A percentile compares a stretch with the other conserved stretches of the same genome.
These are phyloP conservation scores for Trissolcus brochymenae DNA, from an alignment of 2,888 invertebrate species.

Conservation along the genomic window DNA sequence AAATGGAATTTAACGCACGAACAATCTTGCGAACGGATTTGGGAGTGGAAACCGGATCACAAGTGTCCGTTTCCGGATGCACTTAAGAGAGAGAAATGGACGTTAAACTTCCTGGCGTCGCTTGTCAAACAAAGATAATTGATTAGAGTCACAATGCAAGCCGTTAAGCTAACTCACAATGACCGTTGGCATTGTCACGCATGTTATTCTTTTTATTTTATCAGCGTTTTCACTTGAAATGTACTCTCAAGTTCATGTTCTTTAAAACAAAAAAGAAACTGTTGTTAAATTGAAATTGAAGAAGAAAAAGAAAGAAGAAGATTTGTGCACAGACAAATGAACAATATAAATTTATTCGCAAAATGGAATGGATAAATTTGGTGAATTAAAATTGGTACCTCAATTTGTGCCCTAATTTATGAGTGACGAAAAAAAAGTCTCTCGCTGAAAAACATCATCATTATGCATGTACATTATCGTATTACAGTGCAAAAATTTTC, in stretches of 20 bases:
- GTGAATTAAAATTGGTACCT: too few species aligned
- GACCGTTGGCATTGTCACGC: constrained; percentile 30
- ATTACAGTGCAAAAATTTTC: background rate
- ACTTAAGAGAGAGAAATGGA: constrained; percentile 50
- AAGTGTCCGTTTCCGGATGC: constrained; percentile 67
- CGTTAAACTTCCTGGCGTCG: constrained; percentile 41
- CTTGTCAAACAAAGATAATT: constrained; percentile 49
- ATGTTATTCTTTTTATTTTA: constrained; percentile 22
- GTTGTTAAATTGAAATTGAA: too few species aligned
- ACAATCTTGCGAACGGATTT: constrained; percentile 62
- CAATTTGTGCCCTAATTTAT: too few species aligned
- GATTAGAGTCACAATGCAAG: constrained; percentile 39
- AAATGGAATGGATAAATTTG: too few species aligned
- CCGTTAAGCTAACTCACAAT: constrained; percentile 32
- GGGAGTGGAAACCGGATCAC: constrained; percentile 61
- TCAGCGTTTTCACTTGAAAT: constrained; percentile 7
- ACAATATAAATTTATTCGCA: too few species aligned
- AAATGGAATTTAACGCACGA: constrained; percentile 64
- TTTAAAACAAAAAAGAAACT: background rate
- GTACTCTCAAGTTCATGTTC: background rate
- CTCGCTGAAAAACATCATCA: too few species aligned
- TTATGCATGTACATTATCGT: background rate
- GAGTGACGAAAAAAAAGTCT: background rate
- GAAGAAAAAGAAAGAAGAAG: too few species aligned
- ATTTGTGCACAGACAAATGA: too few species aligned